Evolutionary conservation across 2,113 vertebrate genomes (phyloP).

Genomic region (Phainopepla nitens): DNA sequence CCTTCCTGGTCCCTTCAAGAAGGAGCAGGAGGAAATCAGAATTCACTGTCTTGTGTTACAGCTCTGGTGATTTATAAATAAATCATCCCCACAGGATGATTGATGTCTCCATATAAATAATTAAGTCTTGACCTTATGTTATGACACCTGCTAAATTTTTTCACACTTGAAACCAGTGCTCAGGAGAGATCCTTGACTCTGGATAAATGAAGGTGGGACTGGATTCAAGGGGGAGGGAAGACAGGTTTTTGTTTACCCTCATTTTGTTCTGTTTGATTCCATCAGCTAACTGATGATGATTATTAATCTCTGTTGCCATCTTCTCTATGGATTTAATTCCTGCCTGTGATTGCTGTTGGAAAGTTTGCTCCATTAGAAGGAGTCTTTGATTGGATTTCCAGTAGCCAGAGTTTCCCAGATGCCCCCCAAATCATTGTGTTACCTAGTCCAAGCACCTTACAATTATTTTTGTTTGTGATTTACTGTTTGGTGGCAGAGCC

Average conservation of each 20-base stretch:
- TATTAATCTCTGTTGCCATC: not conserved
- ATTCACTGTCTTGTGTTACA: not conserved
- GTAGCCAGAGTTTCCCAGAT: not conserved
- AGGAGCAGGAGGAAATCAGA: not conserved
- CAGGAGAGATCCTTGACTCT: conserved; percentile 39
- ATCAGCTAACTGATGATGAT: conserved; percentile 14
- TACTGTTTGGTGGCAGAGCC: not conserved
- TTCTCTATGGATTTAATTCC: conserved; percentile 12
- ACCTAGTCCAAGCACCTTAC: not conserved
- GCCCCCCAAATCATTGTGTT: not conserved
- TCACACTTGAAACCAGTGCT: conserved; percentile 30
- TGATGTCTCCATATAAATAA: conserved; percentile 76
- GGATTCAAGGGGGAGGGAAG: not conserved
- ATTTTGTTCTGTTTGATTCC: conserved; percentile 38
- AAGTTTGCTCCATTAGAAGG: not conserved
- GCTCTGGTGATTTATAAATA: conserved; percentile 65
- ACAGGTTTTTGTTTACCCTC: not conserved
- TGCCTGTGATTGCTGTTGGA: not conserved
- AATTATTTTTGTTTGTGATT: not conserved
- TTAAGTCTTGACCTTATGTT: conserved; percentile 77
- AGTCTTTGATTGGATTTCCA: not conserved
- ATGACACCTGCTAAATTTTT: conserved; percentile 71
- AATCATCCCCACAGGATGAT: conserved; percentile 57
- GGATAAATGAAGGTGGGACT: not conserved
- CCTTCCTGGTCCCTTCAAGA: not conserved